phyloP scores from a whole-genome alignment of 2,888 invertebrate genomes.

The Lissonota sp. region DNA sequence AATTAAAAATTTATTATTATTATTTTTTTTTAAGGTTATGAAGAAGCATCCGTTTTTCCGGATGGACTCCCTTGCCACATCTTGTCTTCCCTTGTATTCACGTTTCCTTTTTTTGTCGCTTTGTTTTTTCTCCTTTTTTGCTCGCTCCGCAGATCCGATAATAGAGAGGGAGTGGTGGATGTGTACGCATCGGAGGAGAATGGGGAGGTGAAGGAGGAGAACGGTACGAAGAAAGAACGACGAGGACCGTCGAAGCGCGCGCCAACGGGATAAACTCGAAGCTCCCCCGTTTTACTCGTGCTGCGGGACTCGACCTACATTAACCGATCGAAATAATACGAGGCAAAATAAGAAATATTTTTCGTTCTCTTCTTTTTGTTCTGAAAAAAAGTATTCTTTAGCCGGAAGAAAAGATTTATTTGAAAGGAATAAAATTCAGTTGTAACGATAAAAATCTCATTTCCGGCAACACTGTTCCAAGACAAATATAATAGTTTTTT shows the following conservation, averaged over 20 bases:
- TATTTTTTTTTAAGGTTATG: background rate
- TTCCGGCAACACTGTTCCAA: no score
- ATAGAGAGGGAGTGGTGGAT: slow-evolving; percentile 5
- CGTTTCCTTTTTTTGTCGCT: slow-evolving; percentile 19
- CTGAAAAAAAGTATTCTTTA: no score
- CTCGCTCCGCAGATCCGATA: slow-evolving; percentile 46
- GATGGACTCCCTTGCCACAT: slow-evolving; percentile 6
- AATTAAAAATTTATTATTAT: background rate
- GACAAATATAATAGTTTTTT: no score
- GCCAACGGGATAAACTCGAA: slow-evolving; percentile 42
- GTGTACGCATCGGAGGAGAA: no score
- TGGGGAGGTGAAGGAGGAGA: slow-evolving; percentile 18
- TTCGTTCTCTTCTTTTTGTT: slow-evolving; percentile 3
- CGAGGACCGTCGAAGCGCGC: slow-evolving; percentile 13
- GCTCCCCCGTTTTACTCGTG: slow-evolving; percentile 46
- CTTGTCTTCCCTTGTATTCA: slow-evolving; percentile 7
- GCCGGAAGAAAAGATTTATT: no score
- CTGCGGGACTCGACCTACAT: slow-evolving; percentile 67
- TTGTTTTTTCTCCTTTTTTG: background rate
- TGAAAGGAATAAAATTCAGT: no score
- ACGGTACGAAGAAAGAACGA: slow-evolving; percentile 1
- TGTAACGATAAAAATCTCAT: no score
- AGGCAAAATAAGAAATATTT: slow-evolving; percentile 18
- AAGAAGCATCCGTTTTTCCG: slow-evolving; percentile 25
- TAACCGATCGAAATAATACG: slow-evolving; percentile 64